Evolutionary conservation across 2,888 invertebrate species (phyloP), one percentile per base, ranked within the genome.

Genomic region (Chalcosyrphus nemorum): DNA sequence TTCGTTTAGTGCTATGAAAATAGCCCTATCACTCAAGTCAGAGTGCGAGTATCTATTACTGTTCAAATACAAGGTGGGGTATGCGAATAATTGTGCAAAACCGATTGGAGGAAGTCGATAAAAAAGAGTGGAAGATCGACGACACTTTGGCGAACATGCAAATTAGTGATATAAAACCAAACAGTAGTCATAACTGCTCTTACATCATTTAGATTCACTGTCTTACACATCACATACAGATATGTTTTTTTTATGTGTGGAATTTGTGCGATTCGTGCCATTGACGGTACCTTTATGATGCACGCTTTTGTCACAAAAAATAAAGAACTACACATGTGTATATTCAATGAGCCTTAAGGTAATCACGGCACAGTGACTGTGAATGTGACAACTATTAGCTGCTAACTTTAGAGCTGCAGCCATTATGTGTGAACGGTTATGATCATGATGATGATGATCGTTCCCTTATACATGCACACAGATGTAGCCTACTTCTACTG

Each of bases 361-460:
- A 78, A 71, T 71, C 61, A 61, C 38, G 56, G 38, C 4, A n/a
- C n/a, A n/a, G n/a, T 29, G 19, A 38, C 45, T 68, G 66, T 61
- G 45, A 81, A 61, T 72, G 63, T 78, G 72, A 72, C 65, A 65
- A 71, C 70, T 71, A 71, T 77, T 77, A 72, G 72, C 72, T 71
- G 21, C 41, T 57, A 27, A 47, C 35, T 52, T 52, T 29, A 50
- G 3, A 71, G 24, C 38, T 38, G 38, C 13, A 45, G 54, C 41
- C 52, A 57, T 56, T 38, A 32, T 57, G 57, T 57, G 35, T 29
- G 50, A 70, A 61, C 27, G 54, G 29, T 56, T 35, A 19, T 24
- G 32, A 56, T 61, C 27, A 32, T 68, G 4, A n/a, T n/a, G n/a
- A n/a, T n/a, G 32, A 45, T 38, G 13, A 57, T 50, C 19, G 52